phyloP scores from a whole-genome alignment of 2,888 invertebrate species.

The Hemistola chrysoprasaria region DNA sequence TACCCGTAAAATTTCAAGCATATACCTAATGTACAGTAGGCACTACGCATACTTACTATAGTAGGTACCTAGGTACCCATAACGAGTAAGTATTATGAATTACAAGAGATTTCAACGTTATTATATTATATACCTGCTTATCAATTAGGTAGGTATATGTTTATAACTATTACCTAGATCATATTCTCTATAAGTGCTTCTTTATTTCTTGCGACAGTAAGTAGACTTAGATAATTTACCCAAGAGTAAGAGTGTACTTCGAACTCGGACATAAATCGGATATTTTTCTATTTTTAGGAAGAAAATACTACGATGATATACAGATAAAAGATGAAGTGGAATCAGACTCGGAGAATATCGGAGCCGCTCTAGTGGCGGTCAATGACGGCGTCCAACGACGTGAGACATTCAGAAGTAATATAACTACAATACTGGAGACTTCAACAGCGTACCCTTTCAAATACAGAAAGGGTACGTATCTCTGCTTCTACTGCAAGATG shows the following conservation, averaged over 20 bases:
- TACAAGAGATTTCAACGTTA: no score
- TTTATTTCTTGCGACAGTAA: constrained; percentile 10
- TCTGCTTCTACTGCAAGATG: constrained; percentile 68
- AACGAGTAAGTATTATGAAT: no score
- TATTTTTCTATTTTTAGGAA: constrained; percentile 79
- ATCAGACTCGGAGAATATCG: constrained; percentile 40
- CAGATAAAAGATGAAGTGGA: constrained; percentile 54
- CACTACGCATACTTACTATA: no score
- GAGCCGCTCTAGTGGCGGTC: constrained; percentile 1
- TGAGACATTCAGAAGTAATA: constrained; percentile 64
- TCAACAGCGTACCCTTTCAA: constrained; percentile 74
- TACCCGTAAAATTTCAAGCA: no score
- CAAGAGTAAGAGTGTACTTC: not conserved
- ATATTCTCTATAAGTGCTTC: constrained; percentile 15
- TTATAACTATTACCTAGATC: no score
- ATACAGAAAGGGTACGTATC: constrained; percentile 67
- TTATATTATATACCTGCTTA: no score
- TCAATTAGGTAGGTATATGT: no score
- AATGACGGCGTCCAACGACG: constrained; percentile 53
- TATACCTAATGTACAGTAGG: no score
- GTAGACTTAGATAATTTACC: constrained; percentile 5
- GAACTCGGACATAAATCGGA: constrained; percentile 32
- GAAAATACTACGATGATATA: constrained; percentile 57
- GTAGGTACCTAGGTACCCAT: no score
- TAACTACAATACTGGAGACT: constrained; percentile 57